phyloP scores from a whole-genome alignment of 2,113 vertebrate genomes.

The Nestor notabilis region DNA sequence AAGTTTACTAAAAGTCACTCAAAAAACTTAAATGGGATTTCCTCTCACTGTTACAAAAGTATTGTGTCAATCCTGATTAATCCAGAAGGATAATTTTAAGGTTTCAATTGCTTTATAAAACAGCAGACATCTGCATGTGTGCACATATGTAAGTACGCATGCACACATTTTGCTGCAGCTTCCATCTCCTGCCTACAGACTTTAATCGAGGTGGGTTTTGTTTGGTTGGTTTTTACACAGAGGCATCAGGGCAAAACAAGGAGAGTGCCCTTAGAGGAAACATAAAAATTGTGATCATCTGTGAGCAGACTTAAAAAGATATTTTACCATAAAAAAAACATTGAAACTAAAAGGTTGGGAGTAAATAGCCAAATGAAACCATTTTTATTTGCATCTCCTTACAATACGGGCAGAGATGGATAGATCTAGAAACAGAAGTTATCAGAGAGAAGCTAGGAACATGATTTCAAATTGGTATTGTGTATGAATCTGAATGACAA shows the following conservation, averaged over 20 bases:
- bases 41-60: background rate
- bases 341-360: background rate
- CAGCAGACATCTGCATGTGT: background rate
- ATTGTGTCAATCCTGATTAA: background rate
- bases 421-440: background rate
- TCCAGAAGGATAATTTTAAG: background rate
- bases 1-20: background rate
- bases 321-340: background rate
- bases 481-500: background rate
- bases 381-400: background rate
- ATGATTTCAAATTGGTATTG: background rate
- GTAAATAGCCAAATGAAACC: background rate
- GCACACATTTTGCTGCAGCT: background rate
- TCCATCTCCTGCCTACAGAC: background rate
- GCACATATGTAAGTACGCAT: background rate
- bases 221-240: background rate
- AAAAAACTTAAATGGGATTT: background rate
- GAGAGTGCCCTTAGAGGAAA: background rate
- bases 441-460: background rate
- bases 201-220: accelerated
- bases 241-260: background rate
- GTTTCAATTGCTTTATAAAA: background rate
- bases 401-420: background rate
- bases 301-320: background rate
- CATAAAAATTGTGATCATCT: background rate